A percentile compares a stretch with the other conserved stretches of the same genome.
Conservation (phyloP, 2,888 invertebrate genomes). For the Spialia ferax region DNA sequence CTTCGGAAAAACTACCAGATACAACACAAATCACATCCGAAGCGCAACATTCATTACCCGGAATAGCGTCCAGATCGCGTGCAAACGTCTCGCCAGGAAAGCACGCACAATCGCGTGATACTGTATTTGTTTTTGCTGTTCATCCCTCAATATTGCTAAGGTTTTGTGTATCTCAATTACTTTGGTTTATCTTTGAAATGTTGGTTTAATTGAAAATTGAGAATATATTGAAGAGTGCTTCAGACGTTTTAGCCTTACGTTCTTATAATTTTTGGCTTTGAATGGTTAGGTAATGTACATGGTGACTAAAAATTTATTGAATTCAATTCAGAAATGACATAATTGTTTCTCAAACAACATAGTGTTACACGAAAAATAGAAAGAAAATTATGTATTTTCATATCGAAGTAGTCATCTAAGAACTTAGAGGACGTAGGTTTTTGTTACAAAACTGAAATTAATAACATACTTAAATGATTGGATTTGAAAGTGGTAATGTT, state of each 20-base stretch:
- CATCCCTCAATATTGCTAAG: constrained; percentile 14
- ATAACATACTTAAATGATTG: too few species aligned
- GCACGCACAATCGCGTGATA: constrained; percentile 32
- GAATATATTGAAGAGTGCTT: not conserved
- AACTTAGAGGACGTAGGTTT: too few species aligned
- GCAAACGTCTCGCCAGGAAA: constrained; percentile 1
- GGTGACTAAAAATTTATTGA: too few species aligned
- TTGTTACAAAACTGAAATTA: too few species aligned
- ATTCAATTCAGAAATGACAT: too few species aligned
- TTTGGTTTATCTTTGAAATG: constrained; percentile 12
- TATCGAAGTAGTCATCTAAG: too few species aligned
- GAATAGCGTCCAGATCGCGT: constrained; percentile 19
- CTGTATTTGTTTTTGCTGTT: constrained; percentile 18
- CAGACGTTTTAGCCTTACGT: not conserved
- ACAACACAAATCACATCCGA: constrained; percentile 2
- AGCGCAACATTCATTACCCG: not conserved
- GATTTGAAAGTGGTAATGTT: too few species aligned
- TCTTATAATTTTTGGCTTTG: too few species aligned
- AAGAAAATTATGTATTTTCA: too few species aligned
- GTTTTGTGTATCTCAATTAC: constrained; percentile 35
- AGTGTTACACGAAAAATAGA: too few species aligned
- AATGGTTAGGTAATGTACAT: too few species aligned
- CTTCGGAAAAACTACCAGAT: not conserved
- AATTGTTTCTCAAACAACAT: too few species aligned
- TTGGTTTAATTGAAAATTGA: not conserved